These are phyloP conservation scores for Enteromius anoplus DNA, from an alignment of 2,797 vertebrate genomes.

Conservation along the genomic window DNA sequence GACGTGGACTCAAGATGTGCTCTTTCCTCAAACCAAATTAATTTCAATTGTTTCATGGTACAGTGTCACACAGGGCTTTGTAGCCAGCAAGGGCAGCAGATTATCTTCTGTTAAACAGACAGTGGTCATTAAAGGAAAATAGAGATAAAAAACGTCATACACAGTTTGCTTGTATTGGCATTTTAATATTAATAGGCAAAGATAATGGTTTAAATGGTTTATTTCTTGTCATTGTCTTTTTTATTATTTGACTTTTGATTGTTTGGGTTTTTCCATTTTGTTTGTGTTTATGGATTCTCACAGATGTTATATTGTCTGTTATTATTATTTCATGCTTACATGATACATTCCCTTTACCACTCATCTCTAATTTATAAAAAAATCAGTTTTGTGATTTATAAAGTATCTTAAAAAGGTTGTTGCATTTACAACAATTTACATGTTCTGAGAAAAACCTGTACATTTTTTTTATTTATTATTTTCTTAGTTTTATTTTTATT, in stretches of 20 bases:
- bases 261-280: neutral
- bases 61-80: slow-evolving; percentile 51
- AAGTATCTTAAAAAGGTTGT: neutral
- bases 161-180: neutral
- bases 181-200: neutral
- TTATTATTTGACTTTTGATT: neutral
- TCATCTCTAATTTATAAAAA: neutral
- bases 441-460: neutral
- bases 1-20: slow-evolving; percentile 60
- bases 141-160: neutral
- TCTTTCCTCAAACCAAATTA: slow-evolving; percentile 61
- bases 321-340: neutral
- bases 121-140: slow-evolving; percentile 24
- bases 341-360: neutral
- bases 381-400: neutral
- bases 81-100: slow-evolving; percentile 40
- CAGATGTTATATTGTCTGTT: neutral
- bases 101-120: slow-evolving; percentile 49
- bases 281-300: neutral
- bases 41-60: slow-evolving; percentile 64
- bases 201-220: neutral
- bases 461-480: neutral
- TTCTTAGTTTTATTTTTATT: neutral
- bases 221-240: neutral
- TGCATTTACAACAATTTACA: neutral